Percentiles rank a stretch among this genome's conserved stretches.
Conservation (phyloP, 23 tunicate species). For the Ascidia mentula region DNA sequence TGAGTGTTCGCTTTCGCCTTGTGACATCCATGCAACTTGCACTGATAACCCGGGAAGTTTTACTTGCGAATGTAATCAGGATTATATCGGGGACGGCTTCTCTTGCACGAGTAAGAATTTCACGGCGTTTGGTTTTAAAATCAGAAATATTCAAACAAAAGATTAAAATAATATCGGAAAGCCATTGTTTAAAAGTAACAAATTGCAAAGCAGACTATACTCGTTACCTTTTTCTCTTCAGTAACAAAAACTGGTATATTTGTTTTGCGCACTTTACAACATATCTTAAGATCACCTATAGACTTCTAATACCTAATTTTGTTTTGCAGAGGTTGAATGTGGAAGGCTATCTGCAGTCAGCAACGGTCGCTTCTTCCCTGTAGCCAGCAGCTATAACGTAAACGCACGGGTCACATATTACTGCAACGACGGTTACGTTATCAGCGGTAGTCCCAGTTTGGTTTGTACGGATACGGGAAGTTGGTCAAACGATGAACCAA, state of each 20-base stretch:
- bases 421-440: constrained; percentile 34
- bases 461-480: constrained; percentile 28
- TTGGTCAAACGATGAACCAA: constrained; percentile 41
- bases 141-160: too few relatives aligned
- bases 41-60: constrained; percentile 37
- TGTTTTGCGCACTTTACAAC: too few relatives aligned
- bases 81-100: constrained; percentile 53
- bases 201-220: too few relatives aligned
- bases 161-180: too few relatives aligned
- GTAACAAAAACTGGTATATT: too few relatives aligned
- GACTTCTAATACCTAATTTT: too few relatives aligned
- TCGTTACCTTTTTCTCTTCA: too few relatives aligned
- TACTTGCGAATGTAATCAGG: constrained; percentile 38
- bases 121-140: too few relatives aligned
- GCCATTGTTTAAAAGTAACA: too few relatives aligned
- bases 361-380: not conserved
- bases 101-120: constrained; percentile 21
- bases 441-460: constrained; percentile 10
- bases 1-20: constrained; percentile 16
- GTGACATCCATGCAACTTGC: constrained; percentile 49
- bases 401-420: constrained; percentile 10
- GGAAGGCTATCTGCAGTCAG: not conserved
- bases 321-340: not conserved
- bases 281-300: too few relatives aligned
- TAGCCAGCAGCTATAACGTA: not conserved